A percentile compares a stretch with the other conserved stretches of the same genome.
Conservation (phyloP, 2,113 vertebrate species). For the Laticauda colubrina region DNA sequence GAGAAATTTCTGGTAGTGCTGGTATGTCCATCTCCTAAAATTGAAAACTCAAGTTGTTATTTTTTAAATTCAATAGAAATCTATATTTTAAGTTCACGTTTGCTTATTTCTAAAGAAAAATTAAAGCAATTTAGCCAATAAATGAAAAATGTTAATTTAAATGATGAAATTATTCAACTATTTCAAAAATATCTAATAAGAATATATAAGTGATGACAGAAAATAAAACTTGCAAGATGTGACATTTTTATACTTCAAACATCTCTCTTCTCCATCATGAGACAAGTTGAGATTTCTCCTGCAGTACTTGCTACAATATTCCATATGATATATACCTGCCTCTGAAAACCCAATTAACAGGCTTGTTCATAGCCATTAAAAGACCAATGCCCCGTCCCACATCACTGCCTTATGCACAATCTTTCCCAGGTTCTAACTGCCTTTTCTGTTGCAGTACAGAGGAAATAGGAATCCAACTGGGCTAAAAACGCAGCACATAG, state of each 20-base stretch:
- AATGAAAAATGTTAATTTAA: not conserved
- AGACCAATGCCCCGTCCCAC: not conserved
- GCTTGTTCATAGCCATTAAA: not conserved
- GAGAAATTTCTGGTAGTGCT: conserved; percentile 80
- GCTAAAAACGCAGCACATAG: not conserved
- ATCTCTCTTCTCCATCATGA: too few species aligned
- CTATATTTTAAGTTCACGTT: not conserved
- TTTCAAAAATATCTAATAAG: not conserved
- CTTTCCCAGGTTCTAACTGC: not conserved
- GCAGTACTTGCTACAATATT: not conserved
- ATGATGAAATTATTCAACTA: not conserved
- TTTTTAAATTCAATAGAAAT: not conserved
- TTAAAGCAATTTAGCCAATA: not conserved
- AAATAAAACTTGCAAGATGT: not conserved
- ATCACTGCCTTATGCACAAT: not conserved
- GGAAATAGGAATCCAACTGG: too few species aligned
- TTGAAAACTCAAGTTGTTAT: not conserved
- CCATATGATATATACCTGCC: too few species aligned
- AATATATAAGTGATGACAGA: not conserved
- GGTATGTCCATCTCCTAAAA: conserved; percentile 69
- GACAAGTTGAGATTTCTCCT: not conserved
- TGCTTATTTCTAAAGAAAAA: not conserved
- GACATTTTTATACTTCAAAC: not conserved
- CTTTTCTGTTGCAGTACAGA: not conserved
- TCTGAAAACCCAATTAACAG: not conserved